Conservation (phyloP, 2,797 vertebrate genomes). For the Triplophysa bombifrons region DNA sequence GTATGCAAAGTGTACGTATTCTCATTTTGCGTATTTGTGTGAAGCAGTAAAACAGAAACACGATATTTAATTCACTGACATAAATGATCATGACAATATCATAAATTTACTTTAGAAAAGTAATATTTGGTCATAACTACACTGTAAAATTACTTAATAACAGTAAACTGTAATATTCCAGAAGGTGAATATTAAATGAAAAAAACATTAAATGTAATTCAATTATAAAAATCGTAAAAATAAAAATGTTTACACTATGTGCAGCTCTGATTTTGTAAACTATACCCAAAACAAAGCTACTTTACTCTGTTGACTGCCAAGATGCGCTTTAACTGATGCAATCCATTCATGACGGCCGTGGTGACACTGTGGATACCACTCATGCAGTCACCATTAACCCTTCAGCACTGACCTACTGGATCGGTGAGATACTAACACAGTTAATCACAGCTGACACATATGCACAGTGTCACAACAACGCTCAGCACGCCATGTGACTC, state of each 20-base stretch:
- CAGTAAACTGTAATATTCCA: too few relatives aligned
- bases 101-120: too few relatives aligned
- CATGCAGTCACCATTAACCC: constrained; percentile 9
- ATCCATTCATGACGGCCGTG: neutral
- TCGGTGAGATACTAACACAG: neutral
- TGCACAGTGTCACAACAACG: neutral
- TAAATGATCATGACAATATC: neutral
- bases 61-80: too few relatives aligned
- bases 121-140: too few relatives aligned
- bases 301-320: neutral
- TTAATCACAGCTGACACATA: neutral
- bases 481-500: neutral
- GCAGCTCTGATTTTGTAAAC: neutral
- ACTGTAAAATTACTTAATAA: too few relatives aligned
- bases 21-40: neutral
- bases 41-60: neutral
- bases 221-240: too few relatives aligned
- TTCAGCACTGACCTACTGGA: neutral
- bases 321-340: neutral
- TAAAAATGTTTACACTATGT: neutral
- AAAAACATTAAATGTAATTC: too few relatives aligned
- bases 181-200: too few relatives aligned
- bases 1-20: too few relatives aligned
- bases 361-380: neutral
- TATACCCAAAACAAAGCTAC: neutral